These are phyloP conservation scores for Apostichopus californicus DNA, from an alignment of 35 echinoderm and acorn worm species.

Conservation along the genomic window DNA sequence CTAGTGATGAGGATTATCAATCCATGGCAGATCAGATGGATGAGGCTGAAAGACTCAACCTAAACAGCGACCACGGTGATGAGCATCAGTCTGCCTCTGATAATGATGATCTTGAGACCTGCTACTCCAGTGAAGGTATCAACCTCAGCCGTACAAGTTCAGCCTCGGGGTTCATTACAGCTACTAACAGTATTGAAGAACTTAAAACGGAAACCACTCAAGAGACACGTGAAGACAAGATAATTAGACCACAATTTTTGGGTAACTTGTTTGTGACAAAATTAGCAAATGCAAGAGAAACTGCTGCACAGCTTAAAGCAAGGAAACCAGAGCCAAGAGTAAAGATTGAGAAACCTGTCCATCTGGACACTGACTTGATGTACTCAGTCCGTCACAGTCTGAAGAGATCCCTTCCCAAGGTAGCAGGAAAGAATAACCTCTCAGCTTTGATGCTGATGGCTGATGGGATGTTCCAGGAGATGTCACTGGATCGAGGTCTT, in stretches of 20 bases:
- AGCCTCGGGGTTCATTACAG: background rate
- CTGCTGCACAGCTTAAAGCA: background rate
- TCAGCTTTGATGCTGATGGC: conserved; percentile 49
- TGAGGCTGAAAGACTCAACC: background rate
- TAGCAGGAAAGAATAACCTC: conserved; percentile 23
- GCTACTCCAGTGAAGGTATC: conserved; percentile 4
- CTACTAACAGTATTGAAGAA: background rate
- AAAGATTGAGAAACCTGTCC: conserved; percentile 11
- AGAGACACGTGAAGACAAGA: background rate
- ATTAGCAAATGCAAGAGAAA: conserved; percentile 7
- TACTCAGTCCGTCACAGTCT: conserved; percentile 35
- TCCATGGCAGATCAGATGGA: background rate
- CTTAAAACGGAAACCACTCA: background rate
- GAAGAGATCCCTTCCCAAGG: conserved; percentile 6
- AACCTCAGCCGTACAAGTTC: background rate
- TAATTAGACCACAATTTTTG: conserved; percentile 31
- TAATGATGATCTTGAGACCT: background rate
- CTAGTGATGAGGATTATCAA: conserved; percentile 2
- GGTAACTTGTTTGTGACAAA: background rate
- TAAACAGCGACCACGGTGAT: background rate
- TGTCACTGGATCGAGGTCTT: conserved; percentile 31
- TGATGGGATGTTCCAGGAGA: conserved; percentile 47
- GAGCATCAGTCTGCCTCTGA: conserved; percentile 34
- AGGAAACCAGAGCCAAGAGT: conserved; percentile 28
- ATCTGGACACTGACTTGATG: conserved; percentile 30